Conservation (phyloP, 2,113 vertebrate species). For the Thomomys bottae region DNA sequence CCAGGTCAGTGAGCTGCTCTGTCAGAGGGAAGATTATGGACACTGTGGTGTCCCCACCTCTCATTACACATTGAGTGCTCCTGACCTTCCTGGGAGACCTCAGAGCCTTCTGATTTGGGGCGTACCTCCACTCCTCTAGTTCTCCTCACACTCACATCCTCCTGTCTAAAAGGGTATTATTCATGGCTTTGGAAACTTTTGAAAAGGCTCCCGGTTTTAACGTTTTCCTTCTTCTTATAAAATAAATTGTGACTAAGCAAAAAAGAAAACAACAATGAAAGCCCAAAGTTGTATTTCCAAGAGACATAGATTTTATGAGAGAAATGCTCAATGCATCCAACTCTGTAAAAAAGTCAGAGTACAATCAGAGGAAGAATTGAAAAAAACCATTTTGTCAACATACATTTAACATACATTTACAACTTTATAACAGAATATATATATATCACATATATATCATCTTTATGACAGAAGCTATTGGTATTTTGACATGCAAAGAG, state of each 20-base stretch:
- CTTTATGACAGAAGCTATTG: neutral
- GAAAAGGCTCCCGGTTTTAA: neutral
- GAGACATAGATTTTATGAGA: neutral
- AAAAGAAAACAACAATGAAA: neutral
- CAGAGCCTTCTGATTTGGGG: conserved; percentile 86
- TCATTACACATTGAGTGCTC: conserved; percentile 94
- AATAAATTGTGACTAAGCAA: neutral
- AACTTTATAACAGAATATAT: neutral
- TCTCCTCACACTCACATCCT: conserved; percentile 55
- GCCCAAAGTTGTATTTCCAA: too few relatives aligned
- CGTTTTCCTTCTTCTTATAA: neutral
- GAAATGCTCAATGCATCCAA: neutral
- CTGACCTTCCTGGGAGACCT: conserved; percentile 92
- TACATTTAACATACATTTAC: too few relatives aligned
- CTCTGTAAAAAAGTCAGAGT: neutral
- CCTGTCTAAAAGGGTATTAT: conserved; percentile 60
- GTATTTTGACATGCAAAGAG: conserved; percentile 25
- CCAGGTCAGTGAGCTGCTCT: conserved; percentile 93
- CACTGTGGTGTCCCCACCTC: conserved; percentile 85
- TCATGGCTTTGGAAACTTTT: neutral
- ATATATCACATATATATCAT: too few relatives aligned
- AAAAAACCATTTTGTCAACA: neutral
- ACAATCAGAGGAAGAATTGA: neutral
- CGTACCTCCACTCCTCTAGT: conserved; percentile 74
- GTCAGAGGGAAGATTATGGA: conserved; percentile 93